Percentiles rank a stretch among this genome's conserved stretches.
Conservation (phyloP, 2,888 invertebrate species). For the Eupeodes luniger region DNA sequence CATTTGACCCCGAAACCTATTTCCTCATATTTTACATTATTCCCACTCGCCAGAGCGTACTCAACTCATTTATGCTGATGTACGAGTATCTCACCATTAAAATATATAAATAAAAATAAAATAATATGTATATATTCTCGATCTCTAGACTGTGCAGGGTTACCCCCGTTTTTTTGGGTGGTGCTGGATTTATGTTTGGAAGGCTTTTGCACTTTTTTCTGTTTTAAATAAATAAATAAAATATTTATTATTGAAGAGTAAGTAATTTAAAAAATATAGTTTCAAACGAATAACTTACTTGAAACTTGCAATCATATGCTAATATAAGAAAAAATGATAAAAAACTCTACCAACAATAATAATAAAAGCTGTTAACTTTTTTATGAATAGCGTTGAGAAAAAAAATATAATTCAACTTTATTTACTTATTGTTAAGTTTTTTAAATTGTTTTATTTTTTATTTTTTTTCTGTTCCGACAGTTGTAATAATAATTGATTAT, state of each 20-base stretch:
- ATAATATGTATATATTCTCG: not conserved
- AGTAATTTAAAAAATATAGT: no score
- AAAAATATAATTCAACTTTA: slow-evolving; percentile 41
- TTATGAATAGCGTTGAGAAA: slow-evolving; percentile 45
- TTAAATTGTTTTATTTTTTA: slow-evolving; percentile 21
- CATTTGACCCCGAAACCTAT: slow-evolving; percentile 70
- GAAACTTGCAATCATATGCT: no score
- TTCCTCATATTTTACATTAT: slow-evolving; percentile 50
- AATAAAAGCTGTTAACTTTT: slow-evolving; percentile 52
- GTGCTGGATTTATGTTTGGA: no score
- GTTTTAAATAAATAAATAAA: no score
- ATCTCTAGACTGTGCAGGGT: not conserved
- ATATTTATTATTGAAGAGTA: no score
- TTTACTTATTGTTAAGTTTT: slow-evolving; percentile 10
- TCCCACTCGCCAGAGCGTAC: slow-evolving; percentile 12
- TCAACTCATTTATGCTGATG: slow-evolving; percentile 13
- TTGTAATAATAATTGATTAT: slow-evolving; percentile 16
- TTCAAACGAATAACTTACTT: no score
- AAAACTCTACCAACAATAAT: not conserved
- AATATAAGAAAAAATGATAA: no score
- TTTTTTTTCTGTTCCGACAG: slow-evolving; percentile 15
- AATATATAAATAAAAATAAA: slow-evolving; percentile 15
- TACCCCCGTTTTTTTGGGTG: no score
- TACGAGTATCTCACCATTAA: slow-evolving; percentile 46
- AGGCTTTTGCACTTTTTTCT: no score